A percentile compares a stretch with the other conserved stretches of the same genome.
phyloP scores from a whole-genome alignment of 2,797 vertebrate species.

The Gallinago stenura region DNA sequence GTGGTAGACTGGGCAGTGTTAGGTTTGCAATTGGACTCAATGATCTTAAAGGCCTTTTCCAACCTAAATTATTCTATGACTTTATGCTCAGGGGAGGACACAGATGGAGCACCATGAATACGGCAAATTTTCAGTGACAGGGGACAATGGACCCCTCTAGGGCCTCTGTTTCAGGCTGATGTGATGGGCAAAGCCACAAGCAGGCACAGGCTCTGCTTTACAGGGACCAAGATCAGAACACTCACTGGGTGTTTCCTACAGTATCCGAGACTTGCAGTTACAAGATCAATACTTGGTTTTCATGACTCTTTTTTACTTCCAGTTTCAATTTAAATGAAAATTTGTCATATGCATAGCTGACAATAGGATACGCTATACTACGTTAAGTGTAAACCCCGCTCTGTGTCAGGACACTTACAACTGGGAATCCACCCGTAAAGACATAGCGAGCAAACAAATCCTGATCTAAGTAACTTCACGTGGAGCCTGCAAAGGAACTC shows the following conservation, averaged over 20 bases:
- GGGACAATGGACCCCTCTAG: neutral
- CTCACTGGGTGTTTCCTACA: neutral
- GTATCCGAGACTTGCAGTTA: neutral
- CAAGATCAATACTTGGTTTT: neutral
- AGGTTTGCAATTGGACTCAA: neutral
- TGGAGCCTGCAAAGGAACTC: slow-evolving; percentile 35
- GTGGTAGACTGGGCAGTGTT: neutral
- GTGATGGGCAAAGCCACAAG: neutral
- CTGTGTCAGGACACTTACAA: neutral
- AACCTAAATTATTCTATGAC: neutral
- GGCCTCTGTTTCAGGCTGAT: neutral
- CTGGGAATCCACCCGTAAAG: slow-evolving; percentile 13
- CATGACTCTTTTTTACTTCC: neutral
- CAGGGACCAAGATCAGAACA: neutral
- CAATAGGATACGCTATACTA: neutral
- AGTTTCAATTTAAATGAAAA: slow-evolving; percentile 20
- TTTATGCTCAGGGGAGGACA: neutral
- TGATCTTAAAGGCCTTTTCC: neutral
- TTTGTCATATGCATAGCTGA: neutral
- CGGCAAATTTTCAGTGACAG: neutral
- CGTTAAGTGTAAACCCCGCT: neutral
- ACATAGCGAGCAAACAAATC: slow-evolving; percentile 30
- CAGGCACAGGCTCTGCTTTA: neutral
- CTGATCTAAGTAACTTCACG: slow-evolving; percentile 36
- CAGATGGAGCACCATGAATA: neutral